Conservation (phyloP, 2,888 invertebrate genomes). For the Athalia rosae region DNA sequence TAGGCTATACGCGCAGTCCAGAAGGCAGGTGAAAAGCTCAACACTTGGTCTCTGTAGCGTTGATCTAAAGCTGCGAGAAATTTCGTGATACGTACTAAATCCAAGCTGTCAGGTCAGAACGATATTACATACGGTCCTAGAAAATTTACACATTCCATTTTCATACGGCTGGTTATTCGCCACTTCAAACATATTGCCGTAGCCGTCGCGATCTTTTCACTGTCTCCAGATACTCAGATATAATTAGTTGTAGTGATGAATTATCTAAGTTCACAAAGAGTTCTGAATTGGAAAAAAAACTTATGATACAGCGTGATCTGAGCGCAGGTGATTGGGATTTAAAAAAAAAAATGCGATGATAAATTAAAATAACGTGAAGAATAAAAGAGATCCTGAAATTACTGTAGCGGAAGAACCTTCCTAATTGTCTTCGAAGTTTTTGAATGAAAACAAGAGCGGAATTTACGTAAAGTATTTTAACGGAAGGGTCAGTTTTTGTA, state of each 20-base stretch:
- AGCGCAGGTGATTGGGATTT: too few relatives aligned
- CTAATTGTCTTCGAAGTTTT: slow-evolving; percentile 28
- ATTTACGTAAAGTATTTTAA: background rate
- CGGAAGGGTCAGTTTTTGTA: slow-evolving; percentile 7
- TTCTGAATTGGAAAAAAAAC: too few relatives aligned
- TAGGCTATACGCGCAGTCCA: background rate
- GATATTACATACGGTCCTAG: background rate
- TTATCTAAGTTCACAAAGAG: too few relatives aligned
- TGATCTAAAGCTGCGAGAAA: background rate
- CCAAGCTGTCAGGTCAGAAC: background rate
- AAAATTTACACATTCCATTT: background rate
- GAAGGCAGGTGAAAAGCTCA: background rate
- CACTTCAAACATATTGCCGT: too few relatives aligned
- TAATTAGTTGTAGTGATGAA: too few relatives aligned
- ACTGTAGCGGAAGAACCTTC: slow-evolving; percentile 4
- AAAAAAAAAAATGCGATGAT: too few relatives aligned
- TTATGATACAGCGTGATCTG: too few relatives aligned
- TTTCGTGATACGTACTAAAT: background rate
- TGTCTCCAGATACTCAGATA: too few relatives aligned
- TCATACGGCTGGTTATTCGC: too few relatives aligned
- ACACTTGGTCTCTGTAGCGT: background rate
- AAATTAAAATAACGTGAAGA: background rate
- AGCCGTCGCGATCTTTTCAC: too few relatives aligned
- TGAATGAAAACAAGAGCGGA: background rate
- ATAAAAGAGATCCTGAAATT: slow-evolving; percentile 1